These are phyloP conservation scores for Gila orcuttii DNA, from an alignment of 2,113 vertebrate species.

Conservation along the genomic window DNA sequence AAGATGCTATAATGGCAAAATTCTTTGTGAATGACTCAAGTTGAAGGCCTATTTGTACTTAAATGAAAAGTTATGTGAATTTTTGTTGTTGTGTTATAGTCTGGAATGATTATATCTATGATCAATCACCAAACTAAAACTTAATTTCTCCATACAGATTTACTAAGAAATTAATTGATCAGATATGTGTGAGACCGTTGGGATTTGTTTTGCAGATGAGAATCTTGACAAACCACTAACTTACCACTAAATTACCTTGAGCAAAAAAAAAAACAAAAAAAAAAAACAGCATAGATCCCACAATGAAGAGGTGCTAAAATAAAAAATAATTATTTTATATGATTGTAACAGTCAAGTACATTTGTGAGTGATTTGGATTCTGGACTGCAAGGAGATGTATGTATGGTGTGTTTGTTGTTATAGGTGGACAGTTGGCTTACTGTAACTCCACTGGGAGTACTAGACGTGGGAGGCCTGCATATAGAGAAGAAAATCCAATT, in stretches of 20 bases:
- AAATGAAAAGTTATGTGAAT: too few relatives aligned
- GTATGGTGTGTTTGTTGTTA: conserved; percentile 6
- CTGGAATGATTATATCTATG: too few relatives aligned
- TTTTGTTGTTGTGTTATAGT: too few relatives aligned
- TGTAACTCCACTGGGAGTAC: neutral
- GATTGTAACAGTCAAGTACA: neutral
- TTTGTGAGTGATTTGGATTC: conserved; percentile 29
- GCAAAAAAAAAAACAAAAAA: neutral
- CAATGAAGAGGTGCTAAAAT: neutral
- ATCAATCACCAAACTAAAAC: neutral
- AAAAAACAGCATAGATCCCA: neutral
- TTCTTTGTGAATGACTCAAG: too few relatives aligned
- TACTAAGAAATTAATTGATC: neutral
- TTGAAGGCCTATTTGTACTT: too few relatives aligned
- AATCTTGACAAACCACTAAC: neutral
- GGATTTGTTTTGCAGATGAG: conserved; percentile 2
- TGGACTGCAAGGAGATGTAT: neutral
- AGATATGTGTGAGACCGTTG: neutral
- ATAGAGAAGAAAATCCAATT: conserved; percentile 11
- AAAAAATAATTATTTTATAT: neutral
- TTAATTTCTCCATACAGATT: neutral
- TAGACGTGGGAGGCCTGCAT: neutral
- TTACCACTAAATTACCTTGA: neutral
- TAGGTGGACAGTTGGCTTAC: conserved; percentile 7
- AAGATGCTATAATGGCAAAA: neutral